phyloP scores from a whole-genome alignment of 2,888 invertebrate genomes.

The Galerucella calmariensis region DNA sequence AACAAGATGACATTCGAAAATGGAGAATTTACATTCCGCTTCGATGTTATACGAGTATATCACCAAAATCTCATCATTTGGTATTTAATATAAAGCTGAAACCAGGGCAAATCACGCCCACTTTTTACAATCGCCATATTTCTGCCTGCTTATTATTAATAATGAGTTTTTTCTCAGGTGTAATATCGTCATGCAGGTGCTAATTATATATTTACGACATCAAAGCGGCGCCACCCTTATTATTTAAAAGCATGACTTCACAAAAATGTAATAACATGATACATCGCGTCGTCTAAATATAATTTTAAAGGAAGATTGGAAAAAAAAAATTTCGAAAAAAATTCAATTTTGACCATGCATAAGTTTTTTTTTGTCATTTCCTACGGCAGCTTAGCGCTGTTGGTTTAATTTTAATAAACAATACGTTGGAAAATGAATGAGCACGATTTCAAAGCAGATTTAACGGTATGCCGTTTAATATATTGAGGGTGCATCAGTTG shows the following conservation, averaged over 20 bases:
- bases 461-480: too few relatives aligned
- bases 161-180: background rate
- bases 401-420: slow-evolving; percentile 18
- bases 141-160: background rate
- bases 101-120: background rate
- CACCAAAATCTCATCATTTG: too few relatives aligned
- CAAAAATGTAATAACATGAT: background rate
- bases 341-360: background rate
- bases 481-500: too few relatives aligned
- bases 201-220: background rate
- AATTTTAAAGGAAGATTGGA: background rate
- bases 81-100: too few relatives aligned
- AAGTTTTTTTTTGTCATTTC: background rate
- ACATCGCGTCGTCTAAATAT: background rate
- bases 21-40: too few relatives aligned
- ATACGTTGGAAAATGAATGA: slow-evolving; percentile 26
- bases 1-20: too few relatives aligned
- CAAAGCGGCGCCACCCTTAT: background rate
- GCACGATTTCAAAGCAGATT: too few relatives aligned
- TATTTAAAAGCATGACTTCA: slow-evolving; percentile 5
- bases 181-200: background rate
- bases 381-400: slow-evolving; percentile 26
- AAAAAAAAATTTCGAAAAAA: background rate
- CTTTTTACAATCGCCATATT: background rate
- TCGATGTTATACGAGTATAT: too few relatives aligned